Evolutionary conservation across 2,113 vertebrate species (phyloP).

Genomic region (Colinus virginianus): DNA sequence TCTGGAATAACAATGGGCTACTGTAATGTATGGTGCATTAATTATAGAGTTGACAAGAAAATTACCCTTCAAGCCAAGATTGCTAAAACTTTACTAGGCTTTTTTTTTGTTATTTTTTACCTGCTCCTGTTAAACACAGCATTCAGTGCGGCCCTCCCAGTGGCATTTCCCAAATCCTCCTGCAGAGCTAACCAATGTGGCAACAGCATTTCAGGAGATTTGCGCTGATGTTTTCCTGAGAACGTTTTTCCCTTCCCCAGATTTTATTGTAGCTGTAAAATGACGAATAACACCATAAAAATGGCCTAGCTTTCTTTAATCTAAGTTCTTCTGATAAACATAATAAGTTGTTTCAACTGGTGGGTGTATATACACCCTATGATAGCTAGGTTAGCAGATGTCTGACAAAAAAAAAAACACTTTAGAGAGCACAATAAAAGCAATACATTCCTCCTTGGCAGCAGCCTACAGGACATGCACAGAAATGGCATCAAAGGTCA

Average conservation of each 20-base stretch:
- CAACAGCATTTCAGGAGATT: neutral
- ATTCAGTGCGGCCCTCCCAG: neutral
- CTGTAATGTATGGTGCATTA: slow-evolving; percentile 75
- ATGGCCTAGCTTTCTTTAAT: neutral
- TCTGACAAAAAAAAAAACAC: neutral
- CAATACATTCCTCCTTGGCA: neutral
- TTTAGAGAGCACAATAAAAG: neutral
- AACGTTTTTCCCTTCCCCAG: neutral
- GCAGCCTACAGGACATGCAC: neutral
- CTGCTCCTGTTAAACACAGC: neutral
- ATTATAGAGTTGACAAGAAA: slow-evolving; percentile 83
- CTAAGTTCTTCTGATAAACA: neutral
- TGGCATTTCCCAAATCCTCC: neutral
- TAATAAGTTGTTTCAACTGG: neutral
- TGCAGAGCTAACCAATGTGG: neutral
- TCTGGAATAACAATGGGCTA: slow-evolving; percentile 77
- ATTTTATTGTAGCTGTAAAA: neutral
- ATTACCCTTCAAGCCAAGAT: slow-evolving; percentile 79
- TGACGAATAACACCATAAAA: neutral
- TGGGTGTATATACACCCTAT: neutral
- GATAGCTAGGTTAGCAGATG: neutral
- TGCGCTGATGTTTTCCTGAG: neutral
- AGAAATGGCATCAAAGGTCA: neutral
- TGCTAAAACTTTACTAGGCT: slow-evolving; percentile 49
- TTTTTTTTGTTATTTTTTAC: neutral